Evolutionary conservation across 2,888 invertebrate genomes (phyloP), one percentile per base, ranked within the genome.

Genomic region (Pristionchus arcanus): DNA sequence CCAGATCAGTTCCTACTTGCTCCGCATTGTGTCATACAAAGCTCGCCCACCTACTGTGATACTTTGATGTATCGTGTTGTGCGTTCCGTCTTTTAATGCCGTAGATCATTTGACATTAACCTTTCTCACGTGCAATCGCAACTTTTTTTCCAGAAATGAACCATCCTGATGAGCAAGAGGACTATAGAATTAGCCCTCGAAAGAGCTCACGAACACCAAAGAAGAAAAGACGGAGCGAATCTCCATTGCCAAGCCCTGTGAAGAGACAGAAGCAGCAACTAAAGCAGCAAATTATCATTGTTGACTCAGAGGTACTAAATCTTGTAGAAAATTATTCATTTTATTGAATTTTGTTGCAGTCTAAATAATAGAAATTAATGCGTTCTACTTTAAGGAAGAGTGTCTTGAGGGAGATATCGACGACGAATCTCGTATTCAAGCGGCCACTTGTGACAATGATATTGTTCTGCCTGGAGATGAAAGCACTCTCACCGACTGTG

Each of bases 201-300:
- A 88, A 88, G 74, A 88, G 87, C 59, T 16, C 25, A 19, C 71
- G 87, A 88, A 88, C 87, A 25, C 87, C 87, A 15, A 88, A 88
- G 55, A 88, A 88, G 55, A 88, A 88, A 49, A 88, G 87, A 55
- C 53, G 87, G 21, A 74, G 74, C 55, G 74, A 88, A 55, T 88
- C 87, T 9, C 87, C 87, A 25, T 16, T 74, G 31, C 74, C 74
- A 4, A 55, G 34, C 19, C 74, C 87, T 15, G 37, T 53, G 2
- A 74, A 71, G 28, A 88, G 49, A 34, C 28, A 16, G n/a, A 74
- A 53, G 28, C 83, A 68, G 53, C 53, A 83, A 59, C 25, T 15
- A 9, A 63, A 88, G 25, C 37, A 55, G 28, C 19, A 19, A 16
- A 13, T 55, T 9, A 34, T 71, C 31, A 13, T 42, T 25, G 37